These are phyloP conservation scores for Seriola dumerili DNA, from an alignment of 2,113 vertebrate species.

Conservation along the genomic window DNA sequence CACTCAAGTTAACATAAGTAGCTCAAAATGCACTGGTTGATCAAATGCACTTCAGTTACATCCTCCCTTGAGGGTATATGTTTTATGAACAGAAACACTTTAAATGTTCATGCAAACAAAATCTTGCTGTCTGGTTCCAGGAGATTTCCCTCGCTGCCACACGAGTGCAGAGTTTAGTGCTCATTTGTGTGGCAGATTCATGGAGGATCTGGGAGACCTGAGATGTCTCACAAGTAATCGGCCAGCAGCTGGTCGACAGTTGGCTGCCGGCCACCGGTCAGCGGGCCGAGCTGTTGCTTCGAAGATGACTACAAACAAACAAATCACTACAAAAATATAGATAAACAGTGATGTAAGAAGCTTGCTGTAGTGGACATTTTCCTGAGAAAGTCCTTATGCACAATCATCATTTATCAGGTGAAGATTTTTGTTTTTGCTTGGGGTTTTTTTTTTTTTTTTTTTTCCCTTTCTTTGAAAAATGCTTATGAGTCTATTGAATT, in stretches of 20 bases:
- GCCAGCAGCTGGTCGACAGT: constrained; percentile 42
- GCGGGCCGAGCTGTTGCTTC: constrained; percentile 23
- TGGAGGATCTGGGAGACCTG: constrained; percentile 34
- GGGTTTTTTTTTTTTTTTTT: background rate
- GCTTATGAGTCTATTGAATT: background rate
- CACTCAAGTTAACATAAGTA: background rate
- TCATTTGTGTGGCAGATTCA: constrained; percentile 49
- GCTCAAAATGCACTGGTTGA: background rate
- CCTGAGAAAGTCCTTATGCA: background rate
- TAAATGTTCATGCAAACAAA: constrained; percentile 17
- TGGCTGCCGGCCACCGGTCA: constrained; percentile 38
- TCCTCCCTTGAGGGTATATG: background rate
- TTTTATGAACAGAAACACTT: constrained; percentile 16
- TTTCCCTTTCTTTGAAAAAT: background rate
- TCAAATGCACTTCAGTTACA: background rate
- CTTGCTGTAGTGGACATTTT: background rate
- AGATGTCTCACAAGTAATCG: constrained; percentile 37
- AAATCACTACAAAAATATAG: background rate
- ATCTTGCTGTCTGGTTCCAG: constrained; percentile 6
- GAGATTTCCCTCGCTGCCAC: constrained; percentile 42
- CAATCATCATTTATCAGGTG: constrained; percentile 10
- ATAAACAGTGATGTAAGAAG: constrained; percentile 1
- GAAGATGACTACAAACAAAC: constrained; percentile 15
- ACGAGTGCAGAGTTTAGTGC: constrained; percentile 26
- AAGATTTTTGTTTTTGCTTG: background rate